Evolutionary conservation across 2,113 vertebrate species (phyloP).

Genomic region (Ondatra zibethicus): DNA sequence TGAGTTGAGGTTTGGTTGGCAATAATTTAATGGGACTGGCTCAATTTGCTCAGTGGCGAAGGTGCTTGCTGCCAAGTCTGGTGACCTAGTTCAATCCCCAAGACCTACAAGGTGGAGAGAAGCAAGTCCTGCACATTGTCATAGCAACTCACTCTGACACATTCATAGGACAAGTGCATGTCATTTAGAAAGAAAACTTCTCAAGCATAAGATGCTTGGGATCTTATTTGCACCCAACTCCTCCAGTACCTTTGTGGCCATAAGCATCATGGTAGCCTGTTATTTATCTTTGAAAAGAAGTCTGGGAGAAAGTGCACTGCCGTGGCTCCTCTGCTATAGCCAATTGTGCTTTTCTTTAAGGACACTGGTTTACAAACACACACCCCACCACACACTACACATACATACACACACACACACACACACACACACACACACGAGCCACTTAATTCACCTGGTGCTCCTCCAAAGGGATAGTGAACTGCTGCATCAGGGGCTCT

Average conservation of each 20-base stretch:
- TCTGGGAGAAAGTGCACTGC: neutral
- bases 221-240: neutral
- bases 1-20: neutral
- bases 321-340: neutral
- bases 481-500: neutral
- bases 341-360: slow-evolving; percentile 22
- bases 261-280: accelerated
- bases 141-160: neutral
- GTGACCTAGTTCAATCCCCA: neutral
- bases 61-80: neutral
- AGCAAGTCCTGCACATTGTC: neutral
- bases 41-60: neutral
- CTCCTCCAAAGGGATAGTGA: neutral
- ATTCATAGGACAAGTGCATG: neutral
- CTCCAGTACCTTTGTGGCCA: neutral
- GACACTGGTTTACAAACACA: neutral
- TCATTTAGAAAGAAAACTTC: neutral
- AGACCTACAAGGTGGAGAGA: neutral
- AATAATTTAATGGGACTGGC: neutral
- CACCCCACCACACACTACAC: no score
- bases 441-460: neutral
- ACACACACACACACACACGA: neutral
- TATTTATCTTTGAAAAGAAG: neutral
- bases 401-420: neutral
- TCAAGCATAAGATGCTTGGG: neutral